Percentiles rank a stretch among this genome's conserved stretches.
These are phyloP conservation scores for Drosophila parvula DNA, from an alignment of 1,140 invertebrate genomes.

Conservation along the genomic window DNA sequence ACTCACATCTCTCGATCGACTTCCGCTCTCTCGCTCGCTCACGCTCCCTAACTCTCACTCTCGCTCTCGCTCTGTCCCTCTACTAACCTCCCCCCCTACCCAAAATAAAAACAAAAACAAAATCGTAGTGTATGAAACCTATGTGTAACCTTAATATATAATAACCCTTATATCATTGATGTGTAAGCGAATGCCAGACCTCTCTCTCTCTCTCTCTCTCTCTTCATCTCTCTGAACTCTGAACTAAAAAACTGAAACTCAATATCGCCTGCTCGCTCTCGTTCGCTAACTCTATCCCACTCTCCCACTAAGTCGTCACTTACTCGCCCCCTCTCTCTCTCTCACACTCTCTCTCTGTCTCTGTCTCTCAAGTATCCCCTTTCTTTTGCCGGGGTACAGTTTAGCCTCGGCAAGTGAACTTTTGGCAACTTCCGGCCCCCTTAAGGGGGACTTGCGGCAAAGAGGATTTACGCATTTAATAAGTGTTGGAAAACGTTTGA, in stretches of 20 bases:
- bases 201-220: slow-evolving; percentile 28
- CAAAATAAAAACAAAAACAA: slow-evolving; percentile 16
- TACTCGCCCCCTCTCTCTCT: slow-evolving; percentile 10
- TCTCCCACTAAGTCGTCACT: slow-evolving; percentile 20
- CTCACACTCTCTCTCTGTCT: slow-evolving; percentile 7
- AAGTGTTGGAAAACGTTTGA: slow-evolving; percentile 26
- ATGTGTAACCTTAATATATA: slow-evolving; percentile 40
- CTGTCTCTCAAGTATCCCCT: neutral
- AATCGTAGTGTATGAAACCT: slow-evolving; percentile 46
- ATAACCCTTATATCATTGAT: slow-evolving; percentile 44
- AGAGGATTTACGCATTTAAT: slow-evolving; percentile 25
- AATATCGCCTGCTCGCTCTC: slow-evolving; percentile 43
- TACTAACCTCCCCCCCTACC: slow-evolving; percentile 15
- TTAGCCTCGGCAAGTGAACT: slow-evolving; percentile 4
- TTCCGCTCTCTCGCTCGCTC: slow-evolving; percentile 23
- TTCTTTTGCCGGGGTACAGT: neutral
- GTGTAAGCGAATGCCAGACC: slow-evolving; percentile 53
- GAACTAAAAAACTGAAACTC: slow-evolving; percentile 29
- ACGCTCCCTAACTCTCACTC: slow-evolving; percentile 1
- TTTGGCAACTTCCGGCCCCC: neutral
- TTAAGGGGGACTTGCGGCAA: neutral
- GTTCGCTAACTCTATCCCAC: slow-evolving; percentile 35
- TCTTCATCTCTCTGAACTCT: slow-evolving; percentile 10
- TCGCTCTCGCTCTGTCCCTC: slow-evolving; percentile 6
- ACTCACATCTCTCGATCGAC: slow-evolving; percentile 28